A percentile compares a stretch with the other conserved stretches of the same genome.
phyloP scores from a whole-genome alignment of 2,113 vertebrate genomes.

The Lutjanus erythropterus region DNA sequence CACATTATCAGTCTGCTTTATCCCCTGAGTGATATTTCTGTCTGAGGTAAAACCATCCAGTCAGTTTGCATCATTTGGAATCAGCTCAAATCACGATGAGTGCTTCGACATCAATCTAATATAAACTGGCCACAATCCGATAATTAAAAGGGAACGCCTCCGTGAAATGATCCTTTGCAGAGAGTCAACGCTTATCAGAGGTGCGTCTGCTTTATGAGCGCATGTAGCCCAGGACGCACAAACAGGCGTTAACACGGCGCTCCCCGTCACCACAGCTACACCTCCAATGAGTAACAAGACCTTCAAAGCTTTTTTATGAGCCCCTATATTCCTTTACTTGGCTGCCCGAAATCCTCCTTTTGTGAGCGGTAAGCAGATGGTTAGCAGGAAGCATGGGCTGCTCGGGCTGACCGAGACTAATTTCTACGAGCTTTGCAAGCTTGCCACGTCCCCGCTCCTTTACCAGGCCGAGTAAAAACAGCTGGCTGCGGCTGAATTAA shows the following conservation, averaged over 20 bases:
- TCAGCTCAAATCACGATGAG: slow-evolving; percentile 37
- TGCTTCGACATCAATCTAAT: slow-evolving; percentile 52
- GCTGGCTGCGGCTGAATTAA: slow-evolving; percentile 95
- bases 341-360: slow-evolving; percentile 93
- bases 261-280: slow-evolving; percentile 77
- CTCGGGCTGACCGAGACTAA: slow-evolving; percentile 98
- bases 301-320: slow-evolving; percentile 85
- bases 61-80: slow-evolving; percentile 25
- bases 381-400: slow-evolving; percentile 97
- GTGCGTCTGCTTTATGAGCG: slow-evolving; percentile 52
- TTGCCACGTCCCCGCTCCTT: slow-evolving; percentile 92
- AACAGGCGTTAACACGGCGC: slow-evolving; percentile 57
- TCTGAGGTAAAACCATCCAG: neutral
- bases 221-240: slow-evolving; percentile 42
- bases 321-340: slow-evolving; percentile 82
- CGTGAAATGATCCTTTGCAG: slow-evolving; percentile 79
- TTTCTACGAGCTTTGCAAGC: slow-evolving; percentile 98
- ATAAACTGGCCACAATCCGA: slow-evolving; percentile 61
- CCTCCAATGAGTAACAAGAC: slow-evolving; percentile 86
- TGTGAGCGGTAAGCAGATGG: slow-evolving; percentile 98
- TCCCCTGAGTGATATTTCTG: neutral
- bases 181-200: slow-evolving; percentile 63
- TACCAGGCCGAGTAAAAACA: slow-evolving; percentile 93
- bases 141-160: slow-evolving; percentile 83
- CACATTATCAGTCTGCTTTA: neutral